Evolutionary conservation across 64 coral and sea anemone species (phyloP), one percentile per base, ranked within the genome.

Genomic region (Stylophora pistillata): DNA sequence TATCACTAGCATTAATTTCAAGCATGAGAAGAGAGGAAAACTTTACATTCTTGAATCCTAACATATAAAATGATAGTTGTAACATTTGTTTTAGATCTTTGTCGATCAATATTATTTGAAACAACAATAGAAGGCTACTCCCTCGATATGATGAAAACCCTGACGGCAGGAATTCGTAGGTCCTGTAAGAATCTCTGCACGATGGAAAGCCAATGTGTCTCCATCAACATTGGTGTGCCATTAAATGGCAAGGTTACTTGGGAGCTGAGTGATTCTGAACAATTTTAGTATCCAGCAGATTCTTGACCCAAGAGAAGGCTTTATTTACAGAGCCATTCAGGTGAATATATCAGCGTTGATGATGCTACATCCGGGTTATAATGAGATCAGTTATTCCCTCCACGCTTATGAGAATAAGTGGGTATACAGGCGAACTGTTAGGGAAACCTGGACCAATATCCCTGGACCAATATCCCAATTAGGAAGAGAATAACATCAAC

Each of bases 251-350:
- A 32, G 60, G 20, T 61, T 2, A 15, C 31, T 14, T 80, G 77
- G 30, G 55, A 79, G 26, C 56, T 79, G 13, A 61, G 77, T 59
- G 55, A 79, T 79, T 79, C 77, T 25, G 77, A 79, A 1, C 12
- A 79, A 11, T 2, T 16, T 13, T 23, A 20, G 78, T 26, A 80
- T 56, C 1, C 57, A 16, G 1, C 58, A 13, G 27, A 80, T 80
- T n/a, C 56, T 80, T 60, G 13, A 80, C 11, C 16, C 55, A 58
- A 80, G 26, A 10, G 14, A 58, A 3, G 56, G 57, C 2, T 80
- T 13, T 56, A 80, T 1, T 4, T 80, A 80, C n/a, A 80, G 78
- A 60, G 55, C 13, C 23, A 80, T 55, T 18, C 55, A 80, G 56
- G 78, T 80, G 32, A 5, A 13, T 15, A 56, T 9, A 13, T 66